Percentiles rank a stretch among this genome's conserved stretches.
These are phyloP conservation scores for Eulithis prunata DNA, from an alignment of 2,888 invertebrate species.

Conservation along the genomic window DNA sequence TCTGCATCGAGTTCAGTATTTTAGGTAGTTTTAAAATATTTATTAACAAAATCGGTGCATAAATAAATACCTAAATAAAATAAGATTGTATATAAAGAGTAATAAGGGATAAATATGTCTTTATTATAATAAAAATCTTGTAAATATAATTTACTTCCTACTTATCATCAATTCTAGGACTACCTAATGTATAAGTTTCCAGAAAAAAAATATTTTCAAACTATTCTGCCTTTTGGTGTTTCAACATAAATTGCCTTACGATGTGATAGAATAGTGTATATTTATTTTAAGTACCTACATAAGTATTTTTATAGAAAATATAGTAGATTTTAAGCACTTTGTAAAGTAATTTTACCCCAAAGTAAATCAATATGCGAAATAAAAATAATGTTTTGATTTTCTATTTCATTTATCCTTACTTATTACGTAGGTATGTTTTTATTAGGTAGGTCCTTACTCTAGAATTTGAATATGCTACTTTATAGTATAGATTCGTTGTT, in stretches of 20 bases:
- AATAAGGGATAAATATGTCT: too few relatives aligned
- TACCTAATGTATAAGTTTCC: not conserved
- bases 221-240: constrained; percentile 32
- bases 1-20: not conserved
- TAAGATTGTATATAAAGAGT: too few relatives aligned
- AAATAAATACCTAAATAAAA: too few relatives aligned
- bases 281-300: constrained; percentile 60
- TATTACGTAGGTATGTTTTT: too few relatives aligned
- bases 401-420: not conserved
- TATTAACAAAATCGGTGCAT: not conserved
- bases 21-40: not conserved
- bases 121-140: too few relatives aligned
- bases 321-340: constrained; percentile 54
- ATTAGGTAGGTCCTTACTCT: too few relatives aligned
- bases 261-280: constrained; percentile 70
- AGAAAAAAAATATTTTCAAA: constrained; percentile 23
- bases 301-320: constrained; percentile 49
- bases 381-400: constrained; percentile 2
- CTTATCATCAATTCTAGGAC: not conserved
- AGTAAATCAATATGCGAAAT: constrained; percentile 62
- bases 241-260: constrained; percentile 58
- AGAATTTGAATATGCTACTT: too few relatives aligned
- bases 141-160: not conserved
- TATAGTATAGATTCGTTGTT: too few relatives aligned
- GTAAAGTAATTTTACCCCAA: constrained; percentile 62